Evolutionary conservation across 2,797 vertebrate genomes (phyloP), one percentile per base, ranked within the genome.

Genomic region (Catharus ustulatus): DNA sequence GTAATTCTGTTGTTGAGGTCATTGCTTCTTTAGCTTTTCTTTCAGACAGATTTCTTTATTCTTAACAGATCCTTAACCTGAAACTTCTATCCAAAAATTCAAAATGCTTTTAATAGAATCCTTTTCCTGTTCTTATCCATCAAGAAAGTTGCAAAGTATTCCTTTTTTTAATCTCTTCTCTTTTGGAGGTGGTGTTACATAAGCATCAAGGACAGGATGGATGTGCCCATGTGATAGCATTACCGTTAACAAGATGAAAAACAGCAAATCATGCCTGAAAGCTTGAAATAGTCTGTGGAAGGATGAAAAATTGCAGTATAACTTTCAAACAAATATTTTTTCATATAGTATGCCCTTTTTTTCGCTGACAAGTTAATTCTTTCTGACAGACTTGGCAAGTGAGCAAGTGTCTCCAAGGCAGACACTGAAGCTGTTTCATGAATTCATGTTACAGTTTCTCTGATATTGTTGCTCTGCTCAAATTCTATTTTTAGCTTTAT

Each of bases 371-470:
- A 79, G 67, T 93, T 96, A 97, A 96, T 96, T 95, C 78, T 78
- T 83, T 90, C 66, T 95, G 94, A 89, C 94, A 96, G 86, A 89
- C 88, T 95, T 96, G 89, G 94, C 90, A 92, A 96, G 69, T 69
- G 85, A 96, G 82, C 87, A 89, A 93, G 90, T 89, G 59, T 96
- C 89, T 95, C 58, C 63, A 76, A 95, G 92, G 95, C 90, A 96
- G 90, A 46, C 57, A 72, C 67, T 55, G 85, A 91, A 87, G 66
- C 52, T 84, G 82, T 74, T 96, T 91, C 67, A 54, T 88, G 82
- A 89, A 87, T 94, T 92, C 74, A 24, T 74, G 73, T 86, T 92
- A 63, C 46, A 84, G 69, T 80, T 95, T 82, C 59, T 94, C 79
- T 96, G 73, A 80, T 95, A 87, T 26, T 88, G 58, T 88, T 95